phyloP scores from a whole-genome alignment of 2,113 vertebrate genomes.

The Ptilonorhynchus violaceus region DNA sequence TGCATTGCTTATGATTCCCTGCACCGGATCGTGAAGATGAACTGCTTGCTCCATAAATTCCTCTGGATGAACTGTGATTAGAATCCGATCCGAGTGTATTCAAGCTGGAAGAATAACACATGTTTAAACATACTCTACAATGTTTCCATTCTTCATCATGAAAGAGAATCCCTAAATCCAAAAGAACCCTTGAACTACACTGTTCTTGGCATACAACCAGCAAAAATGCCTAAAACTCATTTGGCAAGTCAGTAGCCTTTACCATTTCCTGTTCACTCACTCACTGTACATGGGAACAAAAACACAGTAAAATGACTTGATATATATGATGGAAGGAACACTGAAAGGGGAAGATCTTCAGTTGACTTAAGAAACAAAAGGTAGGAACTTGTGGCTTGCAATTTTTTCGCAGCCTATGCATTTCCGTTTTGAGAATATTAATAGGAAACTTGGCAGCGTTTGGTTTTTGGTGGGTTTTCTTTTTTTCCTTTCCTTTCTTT shows the following conservation, averaged over 20 bases:
- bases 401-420: not conserved
- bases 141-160: not conserved
- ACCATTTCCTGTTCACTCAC: not conserved
- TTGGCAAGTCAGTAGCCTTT: not conserved
- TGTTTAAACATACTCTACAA: not conserved
- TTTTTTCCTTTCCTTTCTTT: not conserved
- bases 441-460: not conserved
- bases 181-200: not conserved
- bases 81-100: slow-evolving; percentile 82
- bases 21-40: slow-evolving; percentile 71
- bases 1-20: slow-evolving; percentile 79
- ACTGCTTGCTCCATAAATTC: slow-evolving; percentile 76
- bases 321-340: not conserved
- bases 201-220: not conserved
- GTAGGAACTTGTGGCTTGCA: not conserved
- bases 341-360: not conserved
- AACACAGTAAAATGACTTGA: not conserved
- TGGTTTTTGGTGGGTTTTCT: not conserved
- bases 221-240: not conserved
- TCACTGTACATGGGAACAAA: not conserved
- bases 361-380: not conserved
- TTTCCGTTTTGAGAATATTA: not conserved
- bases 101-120: slow-evolving; percentile 76
- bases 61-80: slow-evolving; percentile 80
- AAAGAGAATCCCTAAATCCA: not conserved